Base-by-base conservation (phyloP, 2,888 invertebrate species). In the Andrena fulva region DNA sequence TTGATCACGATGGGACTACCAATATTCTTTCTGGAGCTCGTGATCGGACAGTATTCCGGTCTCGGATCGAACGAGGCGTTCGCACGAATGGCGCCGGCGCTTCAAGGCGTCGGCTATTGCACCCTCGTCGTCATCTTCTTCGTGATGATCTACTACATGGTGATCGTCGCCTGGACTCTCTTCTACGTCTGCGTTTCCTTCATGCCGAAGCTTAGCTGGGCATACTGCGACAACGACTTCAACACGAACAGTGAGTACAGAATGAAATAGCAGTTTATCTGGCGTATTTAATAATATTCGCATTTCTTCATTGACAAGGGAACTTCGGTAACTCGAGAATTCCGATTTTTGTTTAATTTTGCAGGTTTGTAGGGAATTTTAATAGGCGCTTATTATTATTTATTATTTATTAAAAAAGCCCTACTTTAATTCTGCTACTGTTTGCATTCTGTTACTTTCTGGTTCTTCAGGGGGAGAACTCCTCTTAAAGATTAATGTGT, bases 41-140 rank as follows among this genome's bases (percentile, higher is more conserved):
- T 96, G 60, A 94, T 98, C 27, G 98, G 98, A 1, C 98, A 98
- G 92, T 98, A 96, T 92, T 95, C 96, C 0, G 97, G 97, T 2
- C 92, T 97, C 0, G 97, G 98, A 0, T 97, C 98, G 0, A 93
- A 96, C 59, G 94, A 95, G 86, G 96, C 96, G 0, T 96, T 96
- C 90, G 92, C 94, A 54, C 93, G 96, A 2, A 95, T 97, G 89
- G 95, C 96, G 0, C 97, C 97, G 0, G 95, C 94, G 3, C 93
- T 94, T 77, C 91, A 92, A 56, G 94, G 94, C 77, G 93, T 96
- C 1, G 96, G 96, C 0, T 96, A 96, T 90, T 96, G 96, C 86
- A 96, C 96, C 0, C 94, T 97, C 82, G 95, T 96, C 52, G 96
- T 97, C 31, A 96, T 97, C 54, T 95, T 95, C n/a, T 94, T 97